These are phyloP conservation scores for Callocephalon fimbriatum DNA, from an alignment of 2,113 vertebrate species.

Conservation along the genomic window DNA sequence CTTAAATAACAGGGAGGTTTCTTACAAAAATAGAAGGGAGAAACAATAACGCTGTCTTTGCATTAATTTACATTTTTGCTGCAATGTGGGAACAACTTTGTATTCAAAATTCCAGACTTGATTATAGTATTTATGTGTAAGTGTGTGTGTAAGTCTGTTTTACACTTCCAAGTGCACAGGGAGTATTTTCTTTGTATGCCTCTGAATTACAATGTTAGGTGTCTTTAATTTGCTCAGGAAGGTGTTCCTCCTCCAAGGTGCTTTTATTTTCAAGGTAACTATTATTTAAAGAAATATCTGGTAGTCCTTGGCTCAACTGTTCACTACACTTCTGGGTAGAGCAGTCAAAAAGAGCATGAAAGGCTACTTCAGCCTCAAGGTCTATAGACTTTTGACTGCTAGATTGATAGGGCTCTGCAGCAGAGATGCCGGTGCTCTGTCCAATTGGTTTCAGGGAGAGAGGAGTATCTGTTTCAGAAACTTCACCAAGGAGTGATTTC, in stretches of 20 bases:
- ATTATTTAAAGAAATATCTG: conserved; percentile 37
- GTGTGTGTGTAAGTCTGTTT: not conserved
- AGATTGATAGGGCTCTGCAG: not conserved
- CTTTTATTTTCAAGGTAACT: conserved; percentile 32
- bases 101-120: not conserved
- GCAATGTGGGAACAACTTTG: not conserved
- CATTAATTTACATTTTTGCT: not conserved
- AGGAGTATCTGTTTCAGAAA: conserved; percentile 21
- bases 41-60: not conserved
- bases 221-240: not conserved
- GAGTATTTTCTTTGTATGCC: not conserved
- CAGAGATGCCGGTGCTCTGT: conserved; percentile 33
- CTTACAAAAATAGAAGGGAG: not conserved
- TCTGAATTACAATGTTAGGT: not conserved
- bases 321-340: conserved; percentile 86
- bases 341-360: conserved; percentile 89
- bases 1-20: not conserved
- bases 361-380: conserved; percentile 80
- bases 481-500: not conserved
- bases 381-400: conserved; percentile 68
- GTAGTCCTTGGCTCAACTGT: conserved; percentile 80
- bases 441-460: conserved; percentile 25
- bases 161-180: accelerated
- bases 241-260: not conserved
- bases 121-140: not conserved